A percentile compares a stretch with the other conserved stretches of the same genome.
Conservation (phyloP, 2,113 vertebrate species). For the Spilogale gracilis region DNA sequence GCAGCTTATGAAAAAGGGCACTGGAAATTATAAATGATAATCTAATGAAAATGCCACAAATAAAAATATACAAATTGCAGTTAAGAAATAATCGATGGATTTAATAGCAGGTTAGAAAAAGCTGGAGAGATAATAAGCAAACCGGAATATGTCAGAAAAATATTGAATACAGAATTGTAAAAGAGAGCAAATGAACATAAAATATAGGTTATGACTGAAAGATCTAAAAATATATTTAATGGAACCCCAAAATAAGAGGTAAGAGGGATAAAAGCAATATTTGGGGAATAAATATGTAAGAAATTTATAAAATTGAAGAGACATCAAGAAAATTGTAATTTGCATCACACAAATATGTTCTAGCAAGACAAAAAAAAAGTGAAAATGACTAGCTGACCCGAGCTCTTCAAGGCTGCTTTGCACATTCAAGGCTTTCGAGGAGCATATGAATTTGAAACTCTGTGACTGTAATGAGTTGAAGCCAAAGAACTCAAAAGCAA, state of each 20-base stretch:
- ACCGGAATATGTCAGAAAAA: background rate
- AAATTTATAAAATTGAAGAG: background rate
- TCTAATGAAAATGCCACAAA: background rate
- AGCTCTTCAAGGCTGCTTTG: background rate
- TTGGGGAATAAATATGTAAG: background rate
- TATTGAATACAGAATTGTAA: background rate
- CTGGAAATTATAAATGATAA: background rate
- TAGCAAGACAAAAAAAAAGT: background rate
- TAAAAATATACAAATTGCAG: background rate
- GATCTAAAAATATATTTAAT: background rate
- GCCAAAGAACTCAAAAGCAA: background rate
- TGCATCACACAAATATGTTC: background rate
- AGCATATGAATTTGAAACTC: conserved; percentile 99
- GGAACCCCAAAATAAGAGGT: background rate
- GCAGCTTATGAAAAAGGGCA: background rate
- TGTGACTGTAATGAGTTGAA: conserved; percentile 99
- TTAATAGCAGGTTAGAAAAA: background rate
- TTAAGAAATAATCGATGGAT: background rate
- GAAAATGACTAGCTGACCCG: background rate
- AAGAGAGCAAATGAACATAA: background rate
- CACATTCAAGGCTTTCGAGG: conserved; percentile 99
- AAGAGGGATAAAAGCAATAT: background rate
- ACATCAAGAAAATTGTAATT: background rate
- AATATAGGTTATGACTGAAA: background rate
- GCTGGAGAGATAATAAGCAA: background rate